phyloP scores from a whole-genome alignment of 2,113 vertebrate species.

The Climacteris rufus region DNA sequence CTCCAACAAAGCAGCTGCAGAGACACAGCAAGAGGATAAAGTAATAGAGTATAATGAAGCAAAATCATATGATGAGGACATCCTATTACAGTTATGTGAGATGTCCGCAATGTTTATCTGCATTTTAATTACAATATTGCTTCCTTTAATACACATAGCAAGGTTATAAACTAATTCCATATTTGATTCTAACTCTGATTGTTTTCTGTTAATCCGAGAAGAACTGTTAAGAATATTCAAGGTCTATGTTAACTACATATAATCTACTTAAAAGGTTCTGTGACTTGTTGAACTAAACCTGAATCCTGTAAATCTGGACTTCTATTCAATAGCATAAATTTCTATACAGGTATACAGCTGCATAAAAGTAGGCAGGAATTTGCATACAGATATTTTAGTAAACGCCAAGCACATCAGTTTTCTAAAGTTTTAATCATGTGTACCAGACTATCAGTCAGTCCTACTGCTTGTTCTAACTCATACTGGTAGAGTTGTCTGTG shows the following conservation, averaged over 20 bases:
- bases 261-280: not conserved
- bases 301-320: not conserved
- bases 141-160: slow-evolving; percentile 64
- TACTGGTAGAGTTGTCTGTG: not conserved
- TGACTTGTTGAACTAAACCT: not conserved
- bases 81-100: slow-evolving; percentile 32
- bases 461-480: not conserved
- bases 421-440: not conserved
- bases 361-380: not conserved
- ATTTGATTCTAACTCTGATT: slow-evolving; percentile 55
- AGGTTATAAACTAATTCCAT: slow-evolving; percentile 66
- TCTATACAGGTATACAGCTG: not conserved
- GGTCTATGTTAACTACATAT: slow-evolving; percentile 1
- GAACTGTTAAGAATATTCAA: slow-evolving; percentile 27
- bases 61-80: slow-evolving; percentile 32
- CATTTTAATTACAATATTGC: slow-evolving; percentile 64
- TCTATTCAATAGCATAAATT: not conserved
- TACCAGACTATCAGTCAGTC: not conserved
- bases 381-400: not conserved
- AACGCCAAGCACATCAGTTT: not conserved
- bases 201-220: slow-evolving; percentile 56
- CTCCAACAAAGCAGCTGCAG: slow-evolving; percentile 38
- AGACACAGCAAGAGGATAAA: slow-evolving; percentile 39
- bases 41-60: slow-evolving; percentile 50
- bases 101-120: slow-evolving; percentile 41